Evolutionary conservation across 2,797 vertebrate species (phyloP).

Genomic region (Dipus sagitta): DNA sequence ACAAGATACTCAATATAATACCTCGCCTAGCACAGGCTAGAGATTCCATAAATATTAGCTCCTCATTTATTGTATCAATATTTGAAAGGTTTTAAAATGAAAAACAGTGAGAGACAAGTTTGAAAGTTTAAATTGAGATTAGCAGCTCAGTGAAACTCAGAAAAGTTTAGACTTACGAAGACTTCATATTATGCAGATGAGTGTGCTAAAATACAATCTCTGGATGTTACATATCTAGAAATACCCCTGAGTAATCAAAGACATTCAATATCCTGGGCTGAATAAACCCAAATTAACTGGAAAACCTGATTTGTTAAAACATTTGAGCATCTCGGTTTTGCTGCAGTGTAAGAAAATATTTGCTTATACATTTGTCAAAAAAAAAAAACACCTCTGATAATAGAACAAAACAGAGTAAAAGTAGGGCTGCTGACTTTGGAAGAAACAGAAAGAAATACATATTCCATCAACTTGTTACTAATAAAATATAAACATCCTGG

Average conservation of each 20-base stretch:
- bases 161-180: constrained; percentile 63
- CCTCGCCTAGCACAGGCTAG: fast-evolving
- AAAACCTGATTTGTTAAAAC: constrained; percentile 79
- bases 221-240: constrained; percentile 73
- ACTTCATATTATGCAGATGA: constrained; percentile 72
- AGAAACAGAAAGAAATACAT: constrained; percentile 69
- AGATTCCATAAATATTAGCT: background rate
- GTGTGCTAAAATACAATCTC: constrained; percentile 74
- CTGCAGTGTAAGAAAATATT: constrained; percentile 74
- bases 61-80: background rate
- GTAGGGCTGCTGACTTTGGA: constrained; percentile 71
- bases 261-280: constrained; percentile 77
- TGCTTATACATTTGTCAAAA: constrained; percentile 78
- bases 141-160: constrained; percentile 25
- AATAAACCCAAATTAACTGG: constrained; percentile 80
- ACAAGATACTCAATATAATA: background rate
- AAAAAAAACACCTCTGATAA: constrained; percentile 74
- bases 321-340: constrained; percentile 71
- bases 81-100: background rate
- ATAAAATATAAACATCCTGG: constrained; percentile 80
- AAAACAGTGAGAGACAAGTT: background rate
- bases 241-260: constrained; percentile 81
- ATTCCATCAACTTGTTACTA: constrained; percentile 78
- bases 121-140: constrained; percentile 5
- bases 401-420: constrained; percentile 70